Percentiles rank a stretch among this genome's conserved stretches.
These are phyloP conservation scores for Anhinga rufa DNA, from an alignment of 2,113 vertebrate genomes.

Conservation along the genomic window DNA sequence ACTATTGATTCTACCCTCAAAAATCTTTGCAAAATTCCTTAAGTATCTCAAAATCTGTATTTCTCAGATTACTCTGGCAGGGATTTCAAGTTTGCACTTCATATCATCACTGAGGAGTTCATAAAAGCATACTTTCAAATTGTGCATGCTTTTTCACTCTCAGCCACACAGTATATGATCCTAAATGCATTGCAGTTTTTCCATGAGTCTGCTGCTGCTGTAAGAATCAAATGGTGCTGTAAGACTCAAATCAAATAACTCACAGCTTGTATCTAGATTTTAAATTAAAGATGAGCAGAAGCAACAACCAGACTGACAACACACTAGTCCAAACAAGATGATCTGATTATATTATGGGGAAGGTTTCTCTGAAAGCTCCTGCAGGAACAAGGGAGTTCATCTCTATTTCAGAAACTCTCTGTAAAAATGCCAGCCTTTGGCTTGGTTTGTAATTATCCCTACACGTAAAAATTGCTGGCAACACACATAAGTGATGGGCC, in stretches of 20 bases:
- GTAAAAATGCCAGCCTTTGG: background rate
- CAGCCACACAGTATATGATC: background rate
- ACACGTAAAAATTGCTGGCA: background rate
- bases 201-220: background rate
- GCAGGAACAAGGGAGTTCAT: background rate
- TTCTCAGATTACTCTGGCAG: background rate
- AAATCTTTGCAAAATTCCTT: background rate
- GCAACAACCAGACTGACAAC: background rate
- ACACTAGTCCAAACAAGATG: background rate
- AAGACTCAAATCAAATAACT: background rate
- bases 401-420: background rate
- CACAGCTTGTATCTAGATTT: background rate
- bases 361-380: background rate
- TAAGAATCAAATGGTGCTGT: no score
- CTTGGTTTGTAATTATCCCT: background rate
- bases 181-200: background rate
- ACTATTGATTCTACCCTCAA: background rate
- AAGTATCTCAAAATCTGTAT: background rate
- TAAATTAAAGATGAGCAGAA: background rate
- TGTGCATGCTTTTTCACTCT: background rate
- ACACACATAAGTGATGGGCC: rapidly evolving
- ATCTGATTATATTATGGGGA: background rate
- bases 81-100: background rate
- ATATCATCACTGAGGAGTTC: background rate
- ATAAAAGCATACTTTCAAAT: background rate